These are phyloP conservation scores for Terebella lapidaria DNA, from an alignment of 2,888 invertebrate genomes.

Conservation along the genomic window DNA sequence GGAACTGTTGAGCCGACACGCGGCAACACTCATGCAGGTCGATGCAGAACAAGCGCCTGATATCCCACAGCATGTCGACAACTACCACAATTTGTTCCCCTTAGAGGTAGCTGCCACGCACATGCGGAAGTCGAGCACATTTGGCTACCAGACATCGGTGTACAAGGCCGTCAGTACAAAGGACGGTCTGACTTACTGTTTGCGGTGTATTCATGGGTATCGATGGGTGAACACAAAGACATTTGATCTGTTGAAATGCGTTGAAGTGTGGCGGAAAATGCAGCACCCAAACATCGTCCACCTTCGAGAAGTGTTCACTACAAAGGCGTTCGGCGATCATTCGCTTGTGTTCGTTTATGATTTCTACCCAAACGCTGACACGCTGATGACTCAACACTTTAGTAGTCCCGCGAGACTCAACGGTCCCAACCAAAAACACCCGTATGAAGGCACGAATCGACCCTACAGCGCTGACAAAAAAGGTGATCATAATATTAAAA, in stretches of 20 bases:
- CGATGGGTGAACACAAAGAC: neutral
- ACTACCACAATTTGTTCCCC: slow-evolving; percentile 81
- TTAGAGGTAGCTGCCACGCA: slow-evolving; percentile 64
- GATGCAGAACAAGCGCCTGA: slow-evolving; percentile 60
- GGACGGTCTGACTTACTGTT: slow-evolving; percentile 73
- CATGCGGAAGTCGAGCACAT: slow-evolving; percentile 64
- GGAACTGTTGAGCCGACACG: slow-evolving; percentile 67
- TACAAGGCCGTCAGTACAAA: slow-evolving; percentile 70
- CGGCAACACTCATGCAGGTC: slow-evolving; percentile 69
- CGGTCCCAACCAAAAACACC: neutral
- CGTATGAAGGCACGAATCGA: slow-evolving; percentile 19
- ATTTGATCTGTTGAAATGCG: neutral
- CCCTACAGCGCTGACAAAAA: slow-evolving; percentile 34
- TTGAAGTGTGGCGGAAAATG: slow-evolving; percentile 80
- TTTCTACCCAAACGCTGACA: slow-evolving; percentile 86
- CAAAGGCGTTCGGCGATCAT: slow-evolving; percentile 87
- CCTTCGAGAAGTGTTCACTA: slow-evolving; percentile 86
- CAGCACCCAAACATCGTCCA: slow-evolving; percentile 92
- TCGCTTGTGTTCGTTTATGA: slow-evolving; percentile 92
- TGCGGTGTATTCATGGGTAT: slow-evolving; percentile 74
- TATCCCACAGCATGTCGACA: slow-evolving; percentile 81
- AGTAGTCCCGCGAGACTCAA: slow-evolving; percentile 25
- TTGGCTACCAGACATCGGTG: slow-evolving; percentile 74
- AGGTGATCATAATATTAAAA: no score
- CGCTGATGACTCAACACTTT: slow-evolving; percentile 81